A percentile compares a stretch with the other conserved stretches of the same genome.
These are phyloP conservation scores for Cyprinodon brontotheroides DNA, from an alignment of 2,113 vertebrate genomes.

Conservation along the genomic window DNA sequence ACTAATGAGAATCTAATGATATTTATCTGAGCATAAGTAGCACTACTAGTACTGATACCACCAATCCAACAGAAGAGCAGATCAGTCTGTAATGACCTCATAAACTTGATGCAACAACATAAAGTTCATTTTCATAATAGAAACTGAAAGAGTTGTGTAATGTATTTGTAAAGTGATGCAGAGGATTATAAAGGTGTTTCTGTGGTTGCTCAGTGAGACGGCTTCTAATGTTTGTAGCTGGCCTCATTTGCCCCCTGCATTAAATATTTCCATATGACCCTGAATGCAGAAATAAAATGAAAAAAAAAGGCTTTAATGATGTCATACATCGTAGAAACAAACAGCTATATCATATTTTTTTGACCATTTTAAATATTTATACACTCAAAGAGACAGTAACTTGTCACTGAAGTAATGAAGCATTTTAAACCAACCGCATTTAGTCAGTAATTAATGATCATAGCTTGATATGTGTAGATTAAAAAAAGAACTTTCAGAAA, in stretches of 20 bases:
- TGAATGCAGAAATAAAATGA: too few species aligned
- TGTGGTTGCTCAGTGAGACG: slow-evolving; percentile 7
- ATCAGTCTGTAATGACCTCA: background rate
- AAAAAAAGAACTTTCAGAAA: too few species aligned
- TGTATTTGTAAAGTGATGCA: background rate
- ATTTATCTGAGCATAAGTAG: too few species aligned
- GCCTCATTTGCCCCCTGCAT: background rate
- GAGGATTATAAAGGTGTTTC: background rate
- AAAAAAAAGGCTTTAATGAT: background rate
- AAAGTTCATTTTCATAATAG: background rate
- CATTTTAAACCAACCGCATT: background rate
- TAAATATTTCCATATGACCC: background rate
- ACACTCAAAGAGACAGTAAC: background rate
- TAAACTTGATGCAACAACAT: background rate
- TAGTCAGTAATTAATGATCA: background rate
- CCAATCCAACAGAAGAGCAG: background rate
- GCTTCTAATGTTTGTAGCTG: background rate
- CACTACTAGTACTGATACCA: too few species aligned
- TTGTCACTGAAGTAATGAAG: background rate
- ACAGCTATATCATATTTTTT: background rate
- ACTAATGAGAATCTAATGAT: background rate
- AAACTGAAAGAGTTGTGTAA: background rate
- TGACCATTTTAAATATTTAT: background rate
- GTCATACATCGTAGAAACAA: background rate
- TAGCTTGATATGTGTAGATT: background rate